phyloP scores from a whole-genome alignment of 2,888 invertebrate genomes.

The Sympetrum striolatum region DNA sequence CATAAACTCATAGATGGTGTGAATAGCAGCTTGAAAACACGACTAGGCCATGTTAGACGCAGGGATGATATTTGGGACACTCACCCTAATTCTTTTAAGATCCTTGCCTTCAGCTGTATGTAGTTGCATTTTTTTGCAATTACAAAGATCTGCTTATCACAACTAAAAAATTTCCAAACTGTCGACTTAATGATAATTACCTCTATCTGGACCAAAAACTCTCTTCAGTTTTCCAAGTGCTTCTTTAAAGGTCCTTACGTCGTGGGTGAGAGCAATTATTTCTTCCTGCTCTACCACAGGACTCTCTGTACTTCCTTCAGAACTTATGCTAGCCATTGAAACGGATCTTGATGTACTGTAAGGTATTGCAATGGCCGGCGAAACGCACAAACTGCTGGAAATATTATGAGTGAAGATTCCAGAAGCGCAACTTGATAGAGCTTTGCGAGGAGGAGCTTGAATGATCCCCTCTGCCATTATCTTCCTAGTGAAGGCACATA shows the following conservation, averaged over 20 bases:
- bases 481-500: not conserved
- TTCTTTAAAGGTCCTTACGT: slow-evolving; percentile 61
- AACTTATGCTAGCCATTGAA: slow-evolving; percentile 57
- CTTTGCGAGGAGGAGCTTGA: not conserved
- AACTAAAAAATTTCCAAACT: too few species aligned
- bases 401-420: not conserved
- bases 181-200: slow-evolving; percentile 49
- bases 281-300: slow-evolving; percentile 60
- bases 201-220: slow-evolving; percentile 57
- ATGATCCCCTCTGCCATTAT: slow-evolving; percentile 9
- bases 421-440: not conserved
- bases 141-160: too few species aligned
- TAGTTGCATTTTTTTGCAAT: too few species aligned
- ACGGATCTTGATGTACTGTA: slow-evolving; percentile 50
- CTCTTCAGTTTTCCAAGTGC: slow-evolving; percentile 59
- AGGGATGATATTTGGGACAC: too few species aligned
- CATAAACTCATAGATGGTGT: too few species aligned
- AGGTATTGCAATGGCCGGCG: not conserved
- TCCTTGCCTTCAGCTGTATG: too few species aligned
- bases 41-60: too few species aligned
- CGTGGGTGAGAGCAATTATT: slow-evolving; percentile 60
- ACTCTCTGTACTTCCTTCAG: slow-evolving; percentile 55
- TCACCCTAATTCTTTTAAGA: too few species aligned
- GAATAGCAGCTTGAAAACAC: too few species aligned
- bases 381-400: not conserved